A percentile compares a stretch with the other conserved stretches of the same genome.
Evolutionary conservation across 2,888 invertebrate species (phyloP).

Genomic region (Conchocele bisecta): DNA sequence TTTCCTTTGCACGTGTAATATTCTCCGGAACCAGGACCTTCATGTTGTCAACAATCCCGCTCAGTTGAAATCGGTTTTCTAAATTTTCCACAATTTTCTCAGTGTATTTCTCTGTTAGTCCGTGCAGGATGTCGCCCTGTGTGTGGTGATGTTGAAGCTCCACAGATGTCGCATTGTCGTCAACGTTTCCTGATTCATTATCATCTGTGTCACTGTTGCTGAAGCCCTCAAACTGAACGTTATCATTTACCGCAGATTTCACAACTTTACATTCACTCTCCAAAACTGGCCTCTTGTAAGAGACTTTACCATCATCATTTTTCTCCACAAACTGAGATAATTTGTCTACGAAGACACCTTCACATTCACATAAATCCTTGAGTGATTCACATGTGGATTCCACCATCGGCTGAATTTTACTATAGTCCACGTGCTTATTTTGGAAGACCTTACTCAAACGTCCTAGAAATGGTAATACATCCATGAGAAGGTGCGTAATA

Average conservation of each 20-base stretch:
- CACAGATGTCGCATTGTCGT: constrained; percentile 3
- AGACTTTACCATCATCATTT: constrained; percentile 8
- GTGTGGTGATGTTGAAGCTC: constrained; percentile 15
- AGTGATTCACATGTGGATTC: constrained; percentile 31
- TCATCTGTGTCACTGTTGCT: neutral
- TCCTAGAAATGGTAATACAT: constrained; percentile 41
- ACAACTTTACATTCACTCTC: constrained; percentile 22
- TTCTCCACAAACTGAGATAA: constrained; percentile 6
- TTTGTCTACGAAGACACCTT: constrained; percentile 24
- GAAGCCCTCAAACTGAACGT: constrained; percentile 23
- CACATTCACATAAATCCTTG: constrained; percentile 6
- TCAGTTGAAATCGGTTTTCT: constrained; percentile 30
- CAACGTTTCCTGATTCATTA: neutral
- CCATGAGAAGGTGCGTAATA: constrained; percentile 51
- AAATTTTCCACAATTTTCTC: constrained; percentile 19
- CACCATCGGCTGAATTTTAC: constrained; percentile 29
- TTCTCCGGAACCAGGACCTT: constrained; percentile 11
- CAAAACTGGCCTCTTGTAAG: constrained; percentile 12
- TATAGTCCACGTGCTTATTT: constrained; percentile 33
- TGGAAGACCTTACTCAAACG: constrained; percentile 33
- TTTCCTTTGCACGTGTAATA: constrained; percentile 1
- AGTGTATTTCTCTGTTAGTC: constrained; percentile 4
- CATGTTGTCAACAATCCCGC: constrained; percentile 4
- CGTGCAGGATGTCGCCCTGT: constrained; percentile 14
- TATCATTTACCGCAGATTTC: neutral